Base-by-base conservation (phyloP, 2,113 vertebrate species). In the Uria lomvia region DNA sequence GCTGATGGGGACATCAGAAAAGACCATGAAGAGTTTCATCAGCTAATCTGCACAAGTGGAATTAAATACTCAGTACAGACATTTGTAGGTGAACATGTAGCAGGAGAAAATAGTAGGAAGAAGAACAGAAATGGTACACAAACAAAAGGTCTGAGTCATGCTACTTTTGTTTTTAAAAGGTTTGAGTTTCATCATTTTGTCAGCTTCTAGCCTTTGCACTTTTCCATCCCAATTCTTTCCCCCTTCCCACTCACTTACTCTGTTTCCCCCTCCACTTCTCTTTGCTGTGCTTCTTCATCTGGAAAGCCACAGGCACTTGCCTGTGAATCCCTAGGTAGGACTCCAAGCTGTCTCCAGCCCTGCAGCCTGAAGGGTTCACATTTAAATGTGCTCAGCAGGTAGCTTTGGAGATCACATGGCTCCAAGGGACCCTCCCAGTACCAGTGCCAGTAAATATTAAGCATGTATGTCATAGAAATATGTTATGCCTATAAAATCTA, bases 181-280 rank as follows among this genome's bases (percentile, higher is more conserved):
- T 70, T 92, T 3, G 6, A 12, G 8, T 30, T 66, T 83, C 22
- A 34, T 38, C 15, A 36, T 3, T 67, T 79, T 30, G 6, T 40
- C 22, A n/a, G 21, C 7, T 80, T 21, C 82, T 78, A 43, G 24
- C 12, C 32, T 84, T 74, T 38, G 9, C 11, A 40, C 5, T 80
- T 80, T 60, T 74, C 21, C n/a, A 49, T 16, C 4, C 5, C 13
- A 42, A 4, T 24, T 52, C 27, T 30, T 70, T 60, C 8, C 13
- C 2, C 59, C 32, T 34, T 60, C 11, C n/a, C 21, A 22, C 4
- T 36, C 0, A 0, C 9, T 74, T 45, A 14, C 11, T 82, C n/a
- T 50, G 15, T 60, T 68, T 2, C 2, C 3, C 13, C 0, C 8
- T 55, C 11, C 22, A 9, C 23, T 55, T 63, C 32, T 56, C 15